phyloP scores from a whole-genome alignment of 2,797 vertebrate species.

The Thripadectes ignobilis region DNA sequence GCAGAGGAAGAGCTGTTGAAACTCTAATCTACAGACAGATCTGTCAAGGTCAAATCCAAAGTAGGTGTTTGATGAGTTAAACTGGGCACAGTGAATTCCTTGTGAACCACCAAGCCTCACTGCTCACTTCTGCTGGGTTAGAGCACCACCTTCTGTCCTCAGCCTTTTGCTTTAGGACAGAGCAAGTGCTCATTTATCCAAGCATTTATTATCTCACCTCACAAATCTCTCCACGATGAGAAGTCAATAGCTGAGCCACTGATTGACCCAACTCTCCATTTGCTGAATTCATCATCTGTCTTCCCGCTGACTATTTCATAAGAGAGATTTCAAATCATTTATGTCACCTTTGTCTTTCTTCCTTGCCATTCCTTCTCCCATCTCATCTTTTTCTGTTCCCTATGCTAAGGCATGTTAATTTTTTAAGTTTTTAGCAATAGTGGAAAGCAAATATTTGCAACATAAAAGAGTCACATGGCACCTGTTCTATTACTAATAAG shows the following conservation, averaged over 20 bases:
- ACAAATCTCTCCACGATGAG: not conserved
- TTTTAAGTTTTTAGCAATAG: not conserved
- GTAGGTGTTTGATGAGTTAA: not conserved
- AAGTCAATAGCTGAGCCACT: not conserved
- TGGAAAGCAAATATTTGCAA: not conserved
- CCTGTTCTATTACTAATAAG: not conserved
- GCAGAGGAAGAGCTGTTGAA: not conserved
- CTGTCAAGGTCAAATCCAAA: not conserved
- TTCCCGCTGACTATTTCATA: not conserved
- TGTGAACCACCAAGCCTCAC: not conserved
- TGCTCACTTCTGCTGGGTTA: not conserved
- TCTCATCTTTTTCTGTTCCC: not conserved
- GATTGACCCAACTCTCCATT: not conserved
- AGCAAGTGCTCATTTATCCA: not conserved
- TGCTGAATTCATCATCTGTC: not conserved
- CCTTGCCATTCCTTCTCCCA: not conserved
- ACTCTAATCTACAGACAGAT: not conserved
- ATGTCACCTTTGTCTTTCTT: not conserved
- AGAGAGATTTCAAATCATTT: not conserved
- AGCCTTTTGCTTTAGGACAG: not conserved
- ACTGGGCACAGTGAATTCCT: not conserved
- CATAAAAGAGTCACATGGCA: not conserved
- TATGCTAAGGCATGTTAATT: not conserved
- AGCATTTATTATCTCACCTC: not conserved
- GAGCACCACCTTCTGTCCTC: conserved; percentile 43